These are phyloP conservation scores for Andricus quercusramuli DNA, from an alignment of 2,888 invertebrate genomes.

Conservation along the genomic window DNA sequence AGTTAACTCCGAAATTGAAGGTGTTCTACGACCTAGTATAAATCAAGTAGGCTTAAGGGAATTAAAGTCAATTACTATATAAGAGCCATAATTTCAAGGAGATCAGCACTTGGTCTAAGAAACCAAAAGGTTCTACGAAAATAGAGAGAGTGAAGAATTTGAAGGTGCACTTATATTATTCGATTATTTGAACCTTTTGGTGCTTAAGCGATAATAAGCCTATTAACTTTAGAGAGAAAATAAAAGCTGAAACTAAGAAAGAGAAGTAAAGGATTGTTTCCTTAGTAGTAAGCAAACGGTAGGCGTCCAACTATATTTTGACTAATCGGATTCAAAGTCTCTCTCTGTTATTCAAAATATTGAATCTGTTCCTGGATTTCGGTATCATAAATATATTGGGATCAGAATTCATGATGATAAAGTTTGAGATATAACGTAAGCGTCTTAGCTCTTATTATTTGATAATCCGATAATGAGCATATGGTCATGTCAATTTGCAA, in stretches of 20 bases:
- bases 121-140: not conserved
- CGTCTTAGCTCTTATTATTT: too few species aligned
- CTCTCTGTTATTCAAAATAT: constrained; percentile 18
- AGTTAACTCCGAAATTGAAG: not conserved
- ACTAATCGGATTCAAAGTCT: constrained; percentile 8
- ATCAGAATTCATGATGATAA: not conserved
- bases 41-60: not conserved
- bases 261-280: not conserved
- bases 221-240: not conserved
- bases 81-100: not conserved
- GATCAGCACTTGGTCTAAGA: too few species aligned
- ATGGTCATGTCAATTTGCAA: too few species aligned
- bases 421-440: too few species aligned
- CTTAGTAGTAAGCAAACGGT: not conserved
- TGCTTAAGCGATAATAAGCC: not conserved
- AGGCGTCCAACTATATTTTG: not conserved
- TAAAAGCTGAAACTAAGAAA: not conserved
- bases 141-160: too few species aligned
- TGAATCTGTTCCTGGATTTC: not conserved
- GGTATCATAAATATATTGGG: constrained; percentile 27
- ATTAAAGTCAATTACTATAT: not conserved
- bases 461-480: too few species aligned
- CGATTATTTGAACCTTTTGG: too few species aligned
- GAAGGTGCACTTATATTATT: too few species aligned
- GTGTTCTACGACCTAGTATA: not conserved